Evolutionary conservation across 2,888 invertebrate genomes (phyloP).

Genomic region (Ellobium chinense): DNA sequence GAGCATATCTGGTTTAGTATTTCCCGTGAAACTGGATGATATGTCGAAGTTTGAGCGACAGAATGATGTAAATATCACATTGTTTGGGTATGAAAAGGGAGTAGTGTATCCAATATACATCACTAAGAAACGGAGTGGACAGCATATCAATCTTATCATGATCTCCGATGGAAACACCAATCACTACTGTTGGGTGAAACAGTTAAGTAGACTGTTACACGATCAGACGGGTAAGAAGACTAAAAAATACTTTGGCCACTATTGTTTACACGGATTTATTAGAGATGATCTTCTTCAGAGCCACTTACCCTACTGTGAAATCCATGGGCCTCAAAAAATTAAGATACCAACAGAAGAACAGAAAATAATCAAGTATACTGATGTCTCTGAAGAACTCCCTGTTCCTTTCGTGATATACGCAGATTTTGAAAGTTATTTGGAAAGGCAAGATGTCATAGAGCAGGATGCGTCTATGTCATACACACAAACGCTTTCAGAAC

Average conservation of each 20-base stretch:
- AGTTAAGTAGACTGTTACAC: neutral
- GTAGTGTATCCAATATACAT: too few relatives aligned
- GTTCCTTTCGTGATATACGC: neutral
- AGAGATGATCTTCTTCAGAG: too few relatives aligned
- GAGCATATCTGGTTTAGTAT: too few relatives aligned
- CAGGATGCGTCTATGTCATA: neutral
- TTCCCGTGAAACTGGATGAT: too few relatives aligned
- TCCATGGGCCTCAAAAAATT: neutral
- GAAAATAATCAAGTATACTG: neutral
- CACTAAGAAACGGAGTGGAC: too few relatives aligned
- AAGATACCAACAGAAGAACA: too few relatives aligned
- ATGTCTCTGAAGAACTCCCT: neutral
- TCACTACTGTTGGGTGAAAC: neutral
- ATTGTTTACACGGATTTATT: slow-evolving; percentile 7
- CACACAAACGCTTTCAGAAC: neutral
- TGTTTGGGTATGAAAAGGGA: too few relatives aligned
- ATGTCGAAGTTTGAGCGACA: too few relatives aligned
- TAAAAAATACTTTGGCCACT: neutral
- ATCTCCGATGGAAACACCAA: neutral
- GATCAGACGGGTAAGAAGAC: neutral
- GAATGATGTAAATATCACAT: too few relatives aligned
- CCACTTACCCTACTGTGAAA: neutral
- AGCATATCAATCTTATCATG: neutral
- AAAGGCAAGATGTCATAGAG: neutral
- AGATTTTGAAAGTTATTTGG: neutral